Percentiles rank a stretch among this genome's conserved stretches.
Conservation (phyloP, 2,888 invertebrate genomes). For the Cataglyphis livida region DNA sequence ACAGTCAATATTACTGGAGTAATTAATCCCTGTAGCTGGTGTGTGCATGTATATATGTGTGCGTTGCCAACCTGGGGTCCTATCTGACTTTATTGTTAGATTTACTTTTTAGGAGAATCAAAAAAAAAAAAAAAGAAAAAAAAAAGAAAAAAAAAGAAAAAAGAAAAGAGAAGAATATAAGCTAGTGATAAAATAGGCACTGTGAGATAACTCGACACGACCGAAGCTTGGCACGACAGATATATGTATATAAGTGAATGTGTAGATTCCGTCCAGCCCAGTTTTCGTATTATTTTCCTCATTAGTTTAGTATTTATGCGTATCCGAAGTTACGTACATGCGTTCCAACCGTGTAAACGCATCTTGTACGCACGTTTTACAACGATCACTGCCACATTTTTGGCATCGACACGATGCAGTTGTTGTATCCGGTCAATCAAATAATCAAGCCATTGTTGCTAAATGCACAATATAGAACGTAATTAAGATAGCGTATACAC, state of each 20-base stretch:
- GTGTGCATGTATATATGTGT: constrained; percentile 84
- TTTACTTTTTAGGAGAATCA: constrained; percentile 73
- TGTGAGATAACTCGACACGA: constrained; percentile 77
- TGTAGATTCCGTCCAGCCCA: constrained; percentile 85
- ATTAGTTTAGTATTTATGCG: constrained; percentile 73
- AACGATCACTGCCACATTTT: constrained; percentile 59
- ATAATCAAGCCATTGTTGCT: constrained; percentile 24
- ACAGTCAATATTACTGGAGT: constrained; percentile 77
- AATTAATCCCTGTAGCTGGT: constrained; percentile 80
- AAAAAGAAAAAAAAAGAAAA: constrained; percentile 20
- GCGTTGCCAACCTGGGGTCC: constrained; percentile 82
- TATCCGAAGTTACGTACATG: constrained; percentile 31
- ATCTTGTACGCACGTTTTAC: constrained; percentile 24
- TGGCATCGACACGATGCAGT: constrained; percentile 45
- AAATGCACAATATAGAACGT: constrained; percentile 7
- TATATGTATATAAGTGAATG: constrained; percentile 85
- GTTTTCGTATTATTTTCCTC: constrained; percentile 72
- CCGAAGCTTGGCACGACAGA: constrained; percentile 84
- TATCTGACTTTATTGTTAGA: constrained; percentile 69
- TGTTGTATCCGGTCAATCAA: constrained; percentile 41
- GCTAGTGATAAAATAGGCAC: constrained; percentile 71
- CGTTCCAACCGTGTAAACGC: constrained; percentile 21
- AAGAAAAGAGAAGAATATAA: constrained; percentile 18
- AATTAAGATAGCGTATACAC: constrained; percentile 20
- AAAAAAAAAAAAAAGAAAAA: constrained; percentile 56